Evolutionary conservation across 2,113 vertebrate genomes (phyloP).

Genomic region (Verasper variegatus): DNA sequence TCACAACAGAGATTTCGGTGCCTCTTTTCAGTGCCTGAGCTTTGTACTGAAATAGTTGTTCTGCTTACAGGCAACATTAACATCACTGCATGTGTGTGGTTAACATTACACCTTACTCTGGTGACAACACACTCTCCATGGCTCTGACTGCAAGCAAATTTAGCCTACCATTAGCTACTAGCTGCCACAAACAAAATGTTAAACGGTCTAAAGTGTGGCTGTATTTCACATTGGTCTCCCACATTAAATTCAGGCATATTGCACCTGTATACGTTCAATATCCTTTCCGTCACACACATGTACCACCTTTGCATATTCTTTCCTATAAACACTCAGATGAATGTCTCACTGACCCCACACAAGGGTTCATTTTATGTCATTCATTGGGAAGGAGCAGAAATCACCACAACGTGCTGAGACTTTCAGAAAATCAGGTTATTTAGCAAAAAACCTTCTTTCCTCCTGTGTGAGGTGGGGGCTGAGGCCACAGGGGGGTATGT

Average conservation of each 20-base stretch:
- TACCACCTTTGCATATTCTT: neutral
- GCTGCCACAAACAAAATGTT: too few species aligned
- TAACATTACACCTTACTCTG: too few species aligned
- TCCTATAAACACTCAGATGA: neutral
- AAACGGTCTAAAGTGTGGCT: too few species aligned
- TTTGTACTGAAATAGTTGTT: too few species aligned
- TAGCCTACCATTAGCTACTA: too few species aligned
- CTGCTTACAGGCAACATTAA: too few species aligned
- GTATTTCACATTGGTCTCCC: neutral
- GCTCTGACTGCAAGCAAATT: too few species aligned
- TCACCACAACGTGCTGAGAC: neutral
- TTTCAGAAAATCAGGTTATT: slow-evolving; percentile 44
- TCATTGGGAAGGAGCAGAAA: slow-evolving; percentile 14
- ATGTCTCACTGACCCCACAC: neutral
- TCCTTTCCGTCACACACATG: too few species aligned
- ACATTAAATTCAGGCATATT: neutral
- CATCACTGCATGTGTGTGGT: too few species aligned
- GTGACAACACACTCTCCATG: too few species aligned
- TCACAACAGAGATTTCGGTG: too few species aligned
- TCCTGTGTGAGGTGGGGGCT: slow-evolving; percentile 10
- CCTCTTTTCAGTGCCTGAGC: too few species aligned
- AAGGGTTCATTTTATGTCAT: neutral
- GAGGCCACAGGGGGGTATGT: slow-evolving; percentile 18
- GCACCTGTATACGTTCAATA: neutral
- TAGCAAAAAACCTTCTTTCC: slow-evolving; percentile 34